Percentiles rank a stretch among this genome's conserved stretches.
Evolutionary conservation across 23 tunicate genomes (phyloP).

Genomic region (Styela plicata): DNA sequence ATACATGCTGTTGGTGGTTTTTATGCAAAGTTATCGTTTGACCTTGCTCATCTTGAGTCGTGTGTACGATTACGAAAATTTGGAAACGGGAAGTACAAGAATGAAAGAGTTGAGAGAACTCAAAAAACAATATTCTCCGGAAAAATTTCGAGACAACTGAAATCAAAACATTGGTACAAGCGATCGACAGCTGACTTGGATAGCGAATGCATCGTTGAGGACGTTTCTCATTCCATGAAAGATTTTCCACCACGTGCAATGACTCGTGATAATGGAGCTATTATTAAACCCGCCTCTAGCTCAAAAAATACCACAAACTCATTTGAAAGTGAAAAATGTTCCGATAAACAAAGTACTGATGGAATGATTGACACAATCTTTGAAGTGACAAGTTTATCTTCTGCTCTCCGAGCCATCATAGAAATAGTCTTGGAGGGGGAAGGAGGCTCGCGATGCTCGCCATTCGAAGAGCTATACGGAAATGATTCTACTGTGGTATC

Average conservation of each 20-base stretch:
- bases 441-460: slow-evolving; percentile 50
- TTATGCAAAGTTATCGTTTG: slow-evolving; percentile 46
- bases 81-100: background rate
- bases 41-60: slow-evolving; percentile 35
- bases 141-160: background rate
- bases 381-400: slow-evolving; percentile 35
- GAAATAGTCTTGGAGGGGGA: slow-evolving; percentile 73
- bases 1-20: slow-evolving; percentile 53
- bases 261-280: background rate
- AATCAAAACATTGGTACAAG: slow-evolving; percentile 18
- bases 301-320: too few relatives aligned
- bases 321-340: too few relatives aligned
- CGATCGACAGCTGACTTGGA: background rate
- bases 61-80: slow-evolving; percentile 33
- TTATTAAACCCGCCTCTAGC: background rate
- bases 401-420: slow-evolving; percentile 54
- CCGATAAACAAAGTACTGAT: too few relatives aligned
- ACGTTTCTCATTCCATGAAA: background rate
- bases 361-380: background rate
- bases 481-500: background rate
- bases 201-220: background rate
- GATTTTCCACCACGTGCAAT: background rate
- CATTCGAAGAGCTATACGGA: slow-evolving; percentile 18
- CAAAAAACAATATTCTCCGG: slow-evolving; percentile 4
- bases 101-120: background rate